Base-by-base conservation (phyloP, 2,888 invertebrate genomes). In the Eulithis testata region DNA sequence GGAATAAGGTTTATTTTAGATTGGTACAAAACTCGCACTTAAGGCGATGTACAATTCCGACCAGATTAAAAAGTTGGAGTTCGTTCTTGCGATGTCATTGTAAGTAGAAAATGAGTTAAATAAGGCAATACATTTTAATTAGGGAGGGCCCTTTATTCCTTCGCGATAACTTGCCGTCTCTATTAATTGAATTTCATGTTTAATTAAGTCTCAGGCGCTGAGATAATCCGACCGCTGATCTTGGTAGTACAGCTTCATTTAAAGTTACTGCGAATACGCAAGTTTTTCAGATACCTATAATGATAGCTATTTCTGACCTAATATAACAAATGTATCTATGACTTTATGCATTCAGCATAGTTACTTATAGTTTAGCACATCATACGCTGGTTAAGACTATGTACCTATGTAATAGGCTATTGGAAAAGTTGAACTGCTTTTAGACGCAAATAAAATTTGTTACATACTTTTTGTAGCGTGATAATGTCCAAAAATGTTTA, bases 121-220 rank as follows among this genome's bases (percentile, higher is more conserved):
- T 91, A 93, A 92, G 89, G 92, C 92, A 93, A 93, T 93, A 93
- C 91, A 92, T 93, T 93, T 93, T 93, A 93, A 93, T 93, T 91
- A 93, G 91, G 70, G 89, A 89, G 89, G 91, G 89, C 85, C 90
- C 90, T 91, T 91, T 91, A 90, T 91, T 91, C 90, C 85, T 85
- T 84, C 85, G 90, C 90, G 91, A 91, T 91, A 91, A 91, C 89
- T 91, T 87, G 86, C 84, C 82, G 84, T 82, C 86, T 88, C 89
- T 90, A 91, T 91, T 92, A 91, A 92, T 92, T 92, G 91, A 91
- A 92, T 92, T 91, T 92, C 90, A 90, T 92, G 92, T 92, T 92
- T 91, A 92, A 92, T 92, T 92, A 91, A 92, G 85, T 90, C 86
- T 79, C 79, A 67, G 73, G 63, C 72, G 76, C 79, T 78, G 72